These are phyloP conservation scores for Polia nebulosa DNA, from an alignment of 2,888 invertebrate species.

Conservation along the genomic window DNA sequence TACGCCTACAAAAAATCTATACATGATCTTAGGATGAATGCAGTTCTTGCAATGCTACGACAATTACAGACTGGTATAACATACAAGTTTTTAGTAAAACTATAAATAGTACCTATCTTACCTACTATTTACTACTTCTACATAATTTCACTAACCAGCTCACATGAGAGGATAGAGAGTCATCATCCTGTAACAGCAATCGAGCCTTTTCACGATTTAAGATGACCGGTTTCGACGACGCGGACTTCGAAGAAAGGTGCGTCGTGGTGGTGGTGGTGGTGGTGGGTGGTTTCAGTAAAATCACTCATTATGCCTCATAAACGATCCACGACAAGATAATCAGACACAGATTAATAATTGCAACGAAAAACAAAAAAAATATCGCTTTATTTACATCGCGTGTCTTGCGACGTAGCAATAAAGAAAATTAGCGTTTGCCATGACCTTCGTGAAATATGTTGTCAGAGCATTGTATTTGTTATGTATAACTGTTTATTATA, in stretches of 20 bases:
- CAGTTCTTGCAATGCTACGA: neutral
- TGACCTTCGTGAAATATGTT: conserved; percentile 80
- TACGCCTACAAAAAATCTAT: too few relatives aligned
- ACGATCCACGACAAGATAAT: neutral
- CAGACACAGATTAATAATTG: conserved; percentile 43
- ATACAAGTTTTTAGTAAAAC: neutral
- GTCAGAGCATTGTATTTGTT: conserved; percentile 71
- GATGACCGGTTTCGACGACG: neutral
- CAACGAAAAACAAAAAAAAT: conserved; percentile 62
- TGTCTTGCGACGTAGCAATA: conserved; percentile 80
- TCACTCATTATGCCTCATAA: conserved; percentile 1
- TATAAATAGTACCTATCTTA: too few relatives aligned
- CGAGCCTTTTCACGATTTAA: neutral
- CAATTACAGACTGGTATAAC: too few relatives aligned
- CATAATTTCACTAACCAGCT: conserved; percentile 1
- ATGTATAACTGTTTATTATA: conserved; percentile 79
- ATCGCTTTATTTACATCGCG: conserved; percentile 78
- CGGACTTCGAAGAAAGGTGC: too few relatives aligned
- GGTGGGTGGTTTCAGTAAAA: neutral
- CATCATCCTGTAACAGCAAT: neutral
- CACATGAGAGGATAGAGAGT: conserved; percentile 2
- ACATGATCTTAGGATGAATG: neutral
- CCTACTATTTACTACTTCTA: neutral
- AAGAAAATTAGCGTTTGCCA: conserved; percentile 84
- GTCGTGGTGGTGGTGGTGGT: too few relatives aligned